These are phyloP conservation scores for Myiagra hebetior DNA, from an alignment of 2,113 vertebrate species.

Conservation along the genomic window DNA sequence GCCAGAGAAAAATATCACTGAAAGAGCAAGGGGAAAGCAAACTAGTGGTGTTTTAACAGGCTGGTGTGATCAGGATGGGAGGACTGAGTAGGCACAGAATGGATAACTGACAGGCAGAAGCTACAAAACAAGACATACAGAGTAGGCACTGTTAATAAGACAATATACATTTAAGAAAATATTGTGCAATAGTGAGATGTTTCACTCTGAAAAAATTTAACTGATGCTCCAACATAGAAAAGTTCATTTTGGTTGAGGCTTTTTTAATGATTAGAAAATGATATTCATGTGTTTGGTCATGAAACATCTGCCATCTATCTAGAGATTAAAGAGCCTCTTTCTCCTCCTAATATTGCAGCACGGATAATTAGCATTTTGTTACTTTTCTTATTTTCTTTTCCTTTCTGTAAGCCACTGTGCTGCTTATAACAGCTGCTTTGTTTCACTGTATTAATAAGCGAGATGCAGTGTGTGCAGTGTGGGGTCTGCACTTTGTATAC, in stretches of 20 bases:
- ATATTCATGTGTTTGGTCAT: background rate
- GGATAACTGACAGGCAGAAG: background rate
- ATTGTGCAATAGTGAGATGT: background rate
- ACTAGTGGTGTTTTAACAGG: background rate
- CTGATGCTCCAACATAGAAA: background rate
- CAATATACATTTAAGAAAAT: background rate
- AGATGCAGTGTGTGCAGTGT: background rate
- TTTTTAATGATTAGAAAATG: background rate
- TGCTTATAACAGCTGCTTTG: background rate
- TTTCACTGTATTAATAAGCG: background rate
- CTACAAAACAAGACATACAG: background rate
- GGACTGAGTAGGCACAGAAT: background rate
- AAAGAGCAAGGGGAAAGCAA: background rate
- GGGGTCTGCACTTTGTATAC: background rate
- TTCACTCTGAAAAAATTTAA: background rate
- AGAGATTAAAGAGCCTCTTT: background rate
- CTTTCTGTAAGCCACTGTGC: background rate
- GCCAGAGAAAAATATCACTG: background rate
- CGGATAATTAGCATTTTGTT: background rate
- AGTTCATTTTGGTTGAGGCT: rapidly evolving
- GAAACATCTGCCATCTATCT: background rate
- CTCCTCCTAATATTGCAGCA: background rate
- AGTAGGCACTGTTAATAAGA: background rate
- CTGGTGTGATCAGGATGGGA: background rate
- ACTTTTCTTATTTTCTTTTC: background rate